Percentiles rank a stretch among this genome's conserved stretches.
Conservation (phyloP, 2,888 invertebrate species). For the Dicyrtoma fusca region DNA sequence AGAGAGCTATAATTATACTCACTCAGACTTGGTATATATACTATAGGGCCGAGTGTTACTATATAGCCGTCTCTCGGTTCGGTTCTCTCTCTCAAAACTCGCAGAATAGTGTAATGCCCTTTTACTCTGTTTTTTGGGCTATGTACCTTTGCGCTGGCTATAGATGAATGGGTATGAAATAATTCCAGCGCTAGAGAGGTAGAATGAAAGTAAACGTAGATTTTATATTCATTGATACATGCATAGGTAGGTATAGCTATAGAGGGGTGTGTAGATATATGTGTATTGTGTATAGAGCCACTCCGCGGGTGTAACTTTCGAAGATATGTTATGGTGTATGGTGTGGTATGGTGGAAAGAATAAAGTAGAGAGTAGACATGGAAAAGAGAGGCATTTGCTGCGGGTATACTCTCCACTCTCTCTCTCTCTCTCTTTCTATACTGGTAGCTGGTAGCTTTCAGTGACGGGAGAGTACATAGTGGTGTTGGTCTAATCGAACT, state of each 20-base stretch:
- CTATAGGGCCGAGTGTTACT: background rate
- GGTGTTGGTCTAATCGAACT: conserved; percentile 51
- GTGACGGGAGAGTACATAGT: conserved; percentile 8
- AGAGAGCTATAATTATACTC: background rate
- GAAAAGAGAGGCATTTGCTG: too few species aligned
- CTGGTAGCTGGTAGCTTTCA: background rate
- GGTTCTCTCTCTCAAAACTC: background rate
- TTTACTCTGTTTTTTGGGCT: background rate
- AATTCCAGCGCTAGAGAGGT: background rate
- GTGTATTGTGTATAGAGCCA: too few species aligned
- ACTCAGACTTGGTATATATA: background rate
- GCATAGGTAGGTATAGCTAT: background rate
- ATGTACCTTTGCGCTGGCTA: too few species aligned
- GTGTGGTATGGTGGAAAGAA: too few species aligned
- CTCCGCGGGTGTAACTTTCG: too few species aligned
- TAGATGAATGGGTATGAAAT: too few species aligned
- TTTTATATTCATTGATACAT: background rate
- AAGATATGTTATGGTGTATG: too few species aligned
- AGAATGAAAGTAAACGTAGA: background rate
- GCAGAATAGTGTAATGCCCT: conserved; percentile 6
- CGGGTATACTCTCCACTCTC: too few species aligned
- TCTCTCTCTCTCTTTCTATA: too few species aligned
- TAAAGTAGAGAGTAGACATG: too few species aligned
- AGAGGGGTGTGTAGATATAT: too few species aligned
- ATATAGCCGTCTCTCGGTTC: background rate